These are phyloP conservation scores for Calliphora vomitoria DNA, from an alignment of 2,888 invertebrate genomes.

Conservation along the genomic window DNA sequence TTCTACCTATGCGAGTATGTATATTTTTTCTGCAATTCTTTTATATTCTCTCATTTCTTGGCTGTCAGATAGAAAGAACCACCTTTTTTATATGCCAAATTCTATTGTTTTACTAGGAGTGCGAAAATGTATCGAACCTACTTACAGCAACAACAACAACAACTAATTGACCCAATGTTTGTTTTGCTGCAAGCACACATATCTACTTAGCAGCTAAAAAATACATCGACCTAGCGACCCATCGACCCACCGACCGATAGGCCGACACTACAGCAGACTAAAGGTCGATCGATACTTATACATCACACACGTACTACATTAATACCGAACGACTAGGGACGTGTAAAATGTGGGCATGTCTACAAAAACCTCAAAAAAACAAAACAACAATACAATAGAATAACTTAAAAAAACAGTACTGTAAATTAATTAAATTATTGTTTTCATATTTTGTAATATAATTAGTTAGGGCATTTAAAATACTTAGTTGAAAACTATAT, in stretches of 20 bases:
- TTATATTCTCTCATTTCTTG: slow-evolving; percentile 5
- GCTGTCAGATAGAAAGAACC: not conserved
- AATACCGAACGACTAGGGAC: slow-evolving; percentile 19
- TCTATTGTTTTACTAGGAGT: slow-evolving; percentile 26
- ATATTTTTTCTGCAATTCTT: slow-evolving; percentile 18
- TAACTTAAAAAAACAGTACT: not conserved
- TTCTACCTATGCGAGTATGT: not conserved
- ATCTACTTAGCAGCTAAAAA: not conserved
- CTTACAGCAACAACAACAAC: slow-evolving; percentile 9
- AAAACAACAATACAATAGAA: slow-evolving; percentile 13
- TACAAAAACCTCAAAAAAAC: slow-evolving; percentile 12
- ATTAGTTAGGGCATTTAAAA: no score
- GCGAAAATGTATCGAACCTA: slow-evolving; percentile 21
- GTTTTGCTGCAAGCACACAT: slow-evolving; percentile 7
- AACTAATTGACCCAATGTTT: slow-evolving; percentile 61
- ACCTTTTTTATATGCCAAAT: slow-evolving; percentile 34
- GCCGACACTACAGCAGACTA: slow-evolving; percentile 34
- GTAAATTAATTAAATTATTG: slow-evolving; percentile 22
- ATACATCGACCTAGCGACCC: slow-evolving; percentile 59
- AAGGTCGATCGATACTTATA: slow-evolving; percentile 66
- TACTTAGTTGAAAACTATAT: no score
- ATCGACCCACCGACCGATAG: slow-evolving; percentile 54
- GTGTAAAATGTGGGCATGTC: slow-evolving; percentile 21
- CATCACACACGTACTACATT: not conserved
- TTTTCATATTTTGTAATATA: no score